These are phyloP conservation scores for Corythaixoides concolor DNA, from an alignment of 2,113 vertebrate genomes.

Conservation along the genomic window DNA sequence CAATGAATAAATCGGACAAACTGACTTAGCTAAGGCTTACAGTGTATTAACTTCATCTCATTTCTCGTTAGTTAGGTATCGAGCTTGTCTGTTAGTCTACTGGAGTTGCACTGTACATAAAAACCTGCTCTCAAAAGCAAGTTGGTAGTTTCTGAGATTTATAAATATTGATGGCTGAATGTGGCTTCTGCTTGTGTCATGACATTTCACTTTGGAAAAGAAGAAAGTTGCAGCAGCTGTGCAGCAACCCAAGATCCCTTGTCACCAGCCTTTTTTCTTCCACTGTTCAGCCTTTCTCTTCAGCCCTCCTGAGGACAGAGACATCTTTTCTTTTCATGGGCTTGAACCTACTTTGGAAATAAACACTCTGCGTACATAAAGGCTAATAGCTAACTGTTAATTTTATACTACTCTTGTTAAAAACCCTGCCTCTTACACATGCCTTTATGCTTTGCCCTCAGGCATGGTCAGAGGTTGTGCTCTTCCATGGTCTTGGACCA, in stretches of 20 bases:
- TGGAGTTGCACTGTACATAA: neutral
- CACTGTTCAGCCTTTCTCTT: neutral
- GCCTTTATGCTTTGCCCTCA: neutral
- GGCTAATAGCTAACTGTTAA: neutral
- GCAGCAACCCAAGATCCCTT: neutral
- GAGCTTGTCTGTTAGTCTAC: neutral
- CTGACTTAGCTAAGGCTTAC: conserved; percentile 22
- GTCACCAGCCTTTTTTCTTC: neutral
- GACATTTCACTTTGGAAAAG: conserved; percentile 11
- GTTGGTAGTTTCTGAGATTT: neutral
- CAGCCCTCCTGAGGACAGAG: neutral
- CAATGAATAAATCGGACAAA: conserved; percentile 19
- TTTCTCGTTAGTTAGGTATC: conserved; percentile 19
- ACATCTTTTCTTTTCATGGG: neutral
- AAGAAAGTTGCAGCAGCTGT: conserved; percentile 1
- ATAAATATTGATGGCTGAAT: conserved; percentile 16
- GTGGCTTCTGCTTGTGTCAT: neutral
- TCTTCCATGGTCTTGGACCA: neutral
- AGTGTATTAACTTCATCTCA: conserved; percentile 26
- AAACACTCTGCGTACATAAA: neutral
- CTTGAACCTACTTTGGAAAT: neutral
- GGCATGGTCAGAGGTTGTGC: neutral
- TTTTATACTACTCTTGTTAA: neutral
- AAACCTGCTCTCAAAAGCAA: neutral
- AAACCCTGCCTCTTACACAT: neutral